A percentile compares a stretch with the other conserved stretches of the same genome.
phyloP scores from a whole-genome alignment of 92 coral and sea anemone species.

The Parazoanthus darwini region DNA sequence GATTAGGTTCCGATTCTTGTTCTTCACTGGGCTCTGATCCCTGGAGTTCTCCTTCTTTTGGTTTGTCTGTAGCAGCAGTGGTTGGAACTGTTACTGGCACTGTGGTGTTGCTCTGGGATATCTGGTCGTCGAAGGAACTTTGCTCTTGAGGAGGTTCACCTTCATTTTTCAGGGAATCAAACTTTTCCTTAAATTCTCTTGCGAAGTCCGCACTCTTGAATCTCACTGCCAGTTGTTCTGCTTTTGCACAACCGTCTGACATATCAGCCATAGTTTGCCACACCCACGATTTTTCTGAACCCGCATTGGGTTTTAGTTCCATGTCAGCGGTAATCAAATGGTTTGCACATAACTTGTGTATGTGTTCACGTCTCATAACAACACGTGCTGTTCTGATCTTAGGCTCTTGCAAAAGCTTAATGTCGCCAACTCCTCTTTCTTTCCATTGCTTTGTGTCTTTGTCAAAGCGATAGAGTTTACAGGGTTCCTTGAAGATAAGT shows the following conservation, averaged over 20 bases:
- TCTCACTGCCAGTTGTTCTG: constrained; percentile 85
- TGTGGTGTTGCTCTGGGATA: neutral
- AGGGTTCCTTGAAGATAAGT: constrained; percentile 74
- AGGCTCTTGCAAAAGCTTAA: constrained; percentile 73
- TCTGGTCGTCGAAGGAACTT: neutral
- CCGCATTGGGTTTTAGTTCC: constrained; percentile 76
- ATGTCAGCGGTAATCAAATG: constrained; percentile 87
- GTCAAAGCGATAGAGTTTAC: constrained; percentile 84
- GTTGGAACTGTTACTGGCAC: neutral
- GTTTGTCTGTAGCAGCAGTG: neutral
- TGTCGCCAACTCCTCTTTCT: constrained; percentile 94
- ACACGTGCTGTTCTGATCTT: constrained; percentile 74
- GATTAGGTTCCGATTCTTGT: neutral
- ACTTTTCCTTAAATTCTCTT: constrained; percentile 77
- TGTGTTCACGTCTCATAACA: constrained; percentile 88
- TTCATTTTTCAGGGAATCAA: constrained; percentile 51
- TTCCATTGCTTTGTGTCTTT: constrained; percentile 80
- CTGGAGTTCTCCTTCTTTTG: neutral
- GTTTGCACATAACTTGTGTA: constrained; percentile 92
- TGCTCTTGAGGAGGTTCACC: neutral
- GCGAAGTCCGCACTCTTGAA: constrained; percentile 76
- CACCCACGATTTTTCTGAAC: constrained; percentile 88
- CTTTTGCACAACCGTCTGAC: constrained; percentile 81
- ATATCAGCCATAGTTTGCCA: constrained; percentile 90
- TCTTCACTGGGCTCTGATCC: neutral